Base-by-base conservation (phyloP, 1,140 invertebrate species). In the Olivierus martensii region DNA sequence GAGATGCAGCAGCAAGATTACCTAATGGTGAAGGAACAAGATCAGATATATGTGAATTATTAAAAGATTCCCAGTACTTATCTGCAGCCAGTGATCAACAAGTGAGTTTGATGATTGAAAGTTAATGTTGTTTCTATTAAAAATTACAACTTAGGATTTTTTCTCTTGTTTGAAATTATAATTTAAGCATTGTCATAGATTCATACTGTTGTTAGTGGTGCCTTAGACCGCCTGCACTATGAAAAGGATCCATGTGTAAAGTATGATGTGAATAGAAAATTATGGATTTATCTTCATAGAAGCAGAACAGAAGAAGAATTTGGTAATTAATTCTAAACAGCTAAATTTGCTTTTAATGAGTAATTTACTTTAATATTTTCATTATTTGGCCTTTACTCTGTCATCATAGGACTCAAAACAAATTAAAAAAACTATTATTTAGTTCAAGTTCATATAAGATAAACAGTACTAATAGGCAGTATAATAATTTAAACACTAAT, bases 11-110 rank as follows among this genome's bases (percentile, higher is more conserved):
- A 0, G 89, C 92, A 0, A 71, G 92, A 42, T 71, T 96, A 52
- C 91, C 92, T 1, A 94, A 73, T 68, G 90, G 91, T 0, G 87
- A 95, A 72, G 91, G 92, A 19, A 92, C 90, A 0, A 70, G 89
- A 22, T 79, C 83, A 4, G 89, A 95, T 62, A 91, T 95, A 58
- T 85, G 83, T 69, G 81, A 84, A 61, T 68, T 88, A 41, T 63
- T 87, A 5, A 82, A 83, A 65, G 84, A 86, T 63, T 91, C 87
- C 0, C 86, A 90, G 62, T 93, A 87, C 61, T 75, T 93, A 28
- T 77, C 79, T 18, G 76, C 77, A 36, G 79, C 79, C 43, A 77
- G 79, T 37, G 81, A 84, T 55, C 80, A 82, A 61, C 66, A 59
- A 67, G 75, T 62, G 65, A 73, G 14, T 17, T 49, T 35, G 64